These are phyloP conservation scores for Neodiprion lecontei DNA, from an alignment of 1,140 invertebrate genomes.

Conservation along the genomic window DNA sequence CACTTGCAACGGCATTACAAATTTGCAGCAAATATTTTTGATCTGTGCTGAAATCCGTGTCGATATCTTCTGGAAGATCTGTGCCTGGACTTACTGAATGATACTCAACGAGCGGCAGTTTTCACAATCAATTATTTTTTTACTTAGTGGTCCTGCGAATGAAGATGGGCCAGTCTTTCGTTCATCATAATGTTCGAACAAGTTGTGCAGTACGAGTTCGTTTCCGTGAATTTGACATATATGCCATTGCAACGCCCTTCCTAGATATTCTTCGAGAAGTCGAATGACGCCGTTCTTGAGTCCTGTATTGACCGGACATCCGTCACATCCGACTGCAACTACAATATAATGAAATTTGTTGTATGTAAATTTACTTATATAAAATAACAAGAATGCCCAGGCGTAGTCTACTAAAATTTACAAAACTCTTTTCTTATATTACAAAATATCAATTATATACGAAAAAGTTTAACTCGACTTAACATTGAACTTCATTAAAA, in stretches of 20 bases:
- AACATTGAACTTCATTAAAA: no score
- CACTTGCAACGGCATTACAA: slow-evolving; percentile 34
- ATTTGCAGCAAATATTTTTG: slow-evolving; percentile 43
- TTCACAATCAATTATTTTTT: slow-evolving; percentile 36
- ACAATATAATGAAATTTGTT: no score
- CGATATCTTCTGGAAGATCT: slow-evolving; percentile 28
- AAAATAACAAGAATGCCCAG: no score
- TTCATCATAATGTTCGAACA: slow-evolving; percentile 41
- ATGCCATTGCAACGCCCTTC: slow-evolving; percentile 34
- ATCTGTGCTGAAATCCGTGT: slow-evolving; percentile 35
- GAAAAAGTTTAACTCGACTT: no score
- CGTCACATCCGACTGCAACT: slow-evolving; percentile 39
- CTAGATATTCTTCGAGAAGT: slow-evolving; percentile 29
- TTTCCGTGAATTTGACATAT: slow-evolving; percentile 44
- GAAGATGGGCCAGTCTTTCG: slow-evolving; percentile 35
- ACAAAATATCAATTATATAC: no score
- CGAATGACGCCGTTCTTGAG: slow-evolving; percentile 37
- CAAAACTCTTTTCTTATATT: no score
- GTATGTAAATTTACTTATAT: no score
- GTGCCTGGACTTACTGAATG: slow-evolving; percentile 24
- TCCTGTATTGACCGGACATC: slow-evolving; percentile 43
- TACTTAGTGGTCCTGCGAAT: slow-evolving; percentile 37
- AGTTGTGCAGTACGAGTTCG: slow-evolving; percentile 40
- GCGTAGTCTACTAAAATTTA: no score
- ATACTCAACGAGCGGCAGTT: slow-evolving; percentile 31